Evolutionary conservation across 1,140 invertebrate species (phyloP), one percentile per base, ranked within the genome.

Genomic region (Drosophila punjabiensis): DNA sequence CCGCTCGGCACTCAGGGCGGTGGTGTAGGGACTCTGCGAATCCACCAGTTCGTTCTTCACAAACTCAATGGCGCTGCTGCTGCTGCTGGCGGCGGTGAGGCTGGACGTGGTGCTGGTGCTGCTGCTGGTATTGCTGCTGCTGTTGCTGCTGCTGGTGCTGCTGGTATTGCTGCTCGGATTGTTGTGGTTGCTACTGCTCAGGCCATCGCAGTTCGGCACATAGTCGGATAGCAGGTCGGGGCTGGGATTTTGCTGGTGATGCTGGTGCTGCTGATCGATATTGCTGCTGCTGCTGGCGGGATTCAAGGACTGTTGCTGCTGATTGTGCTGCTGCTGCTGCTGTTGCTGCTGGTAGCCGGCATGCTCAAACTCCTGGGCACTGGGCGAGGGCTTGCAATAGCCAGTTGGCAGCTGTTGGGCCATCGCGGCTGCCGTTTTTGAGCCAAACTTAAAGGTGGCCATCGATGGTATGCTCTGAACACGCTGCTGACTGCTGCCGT

Each of bases 1-100:
- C 4, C 92, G 76, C 41, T 93, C 90, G 9, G 92, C 92, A 56
- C 91, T 93, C 32, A 93, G 41, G 10, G 84, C 87, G 11, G 87
- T 92, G 20, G 92, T 93, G 16, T 93, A 93, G 30, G 92, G 92
- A 53, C 91, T 92, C 62, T 92, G 91, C 3, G 91, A 85, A 39
- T 93, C 92, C 32, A 90, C 88, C 41, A 93, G 70, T 55, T 93
- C 92, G 24, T 92, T 92, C 59, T 93, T 93, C 0, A 93, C 91
- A 33, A 93, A 93, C 50, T 93, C 92, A n/a, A 81, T 93, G 75
- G 81, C 60, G 58, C 78, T 78, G 52, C 67, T 92, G 71, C 82
- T 82, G 61, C n/a, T n/a, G n/a, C n/a, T n/a, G n/a, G n/a, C n/a
- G n/a, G 83, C 63, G 81, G 81, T 85, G 65, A 81, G 75, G 48